Conservation (phyloP, 2,888 invertebrate genomes). For the Drosophila phalerata region DNA sequence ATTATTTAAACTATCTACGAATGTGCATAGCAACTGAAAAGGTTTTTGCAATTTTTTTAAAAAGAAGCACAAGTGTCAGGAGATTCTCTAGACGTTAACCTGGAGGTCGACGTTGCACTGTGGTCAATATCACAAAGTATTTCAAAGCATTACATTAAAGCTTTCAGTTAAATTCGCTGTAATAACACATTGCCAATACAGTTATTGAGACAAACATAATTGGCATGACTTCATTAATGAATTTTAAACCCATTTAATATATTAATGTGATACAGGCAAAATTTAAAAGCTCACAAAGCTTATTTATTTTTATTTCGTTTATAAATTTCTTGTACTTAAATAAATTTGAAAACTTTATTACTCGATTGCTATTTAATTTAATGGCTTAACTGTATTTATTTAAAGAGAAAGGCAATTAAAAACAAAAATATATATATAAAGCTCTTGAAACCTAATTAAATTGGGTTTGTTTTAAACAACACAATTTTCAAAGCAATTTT, state of each 20-base stretch:
- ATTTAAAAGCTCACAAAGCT: no score
- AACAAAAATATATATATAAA: no score
- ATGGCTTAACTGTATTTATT: not conserved
- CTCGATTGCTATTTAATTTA: not conserved
- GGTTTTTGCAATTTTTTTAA: constrained; percentile 26
- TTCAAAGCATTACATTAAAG: constrained; percentile 11
- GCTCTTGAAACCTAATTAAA: no score
- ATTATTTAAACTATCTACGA: constrained; percentile 81
- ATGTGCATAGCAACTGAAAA: constrained; percentile 53
- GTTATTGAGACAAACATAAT: no score
- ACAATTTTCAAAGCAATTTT: no score
- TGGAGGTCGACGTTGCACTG: constrained; percentile 28
- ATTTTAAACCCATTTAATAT: no score
- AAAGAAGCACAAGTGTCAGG: constrained; percentile 11
- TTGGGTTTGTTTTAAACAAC: no score
- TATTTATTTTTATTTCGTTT: no score
- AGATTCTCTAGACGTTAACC: constrained; percentile 18
- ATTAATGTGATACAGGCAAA: no score
- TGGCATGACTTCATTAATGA: no score
- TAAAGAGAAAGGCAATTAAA: no score
- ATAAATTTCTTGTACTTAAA: not conserved
- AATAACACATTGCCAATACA: no score
- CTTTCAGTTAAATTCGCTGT: not conserved
- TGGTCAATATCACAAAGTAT: constrained; percentile 12
- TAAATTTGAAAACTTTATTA: not conserved